Percentiles rank a stretch among this genome's conserved stretches.
Evolutionary conservation across 1,140 invertebrate species (phyloP).

Genomic region (Camponotus floridanus): DNA sequence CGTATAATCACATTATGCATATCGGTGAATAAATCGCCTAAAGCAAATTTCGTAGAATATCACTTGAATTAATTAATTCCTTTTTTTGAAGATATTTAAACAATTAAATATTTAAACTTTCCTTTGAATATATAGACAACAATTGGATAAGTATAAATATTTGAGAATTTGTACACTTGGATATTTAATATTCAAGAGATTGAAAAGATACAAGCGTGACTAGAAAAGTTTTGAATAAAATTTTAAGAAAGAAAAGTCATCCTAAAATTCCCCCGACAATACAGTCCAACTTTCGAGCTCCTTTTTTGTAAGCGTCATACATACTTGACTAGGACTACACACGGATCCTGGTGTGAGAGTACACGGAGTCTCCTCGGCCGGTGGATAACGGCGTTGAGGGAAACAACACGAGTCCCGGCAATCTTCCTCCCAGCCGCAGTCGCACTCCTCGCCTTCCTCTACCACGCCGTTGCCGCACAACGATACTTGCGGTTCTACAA

Average conservation of each 20-base stretch:
- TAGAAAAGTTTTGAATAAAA: slow-evolving; percentile 18
- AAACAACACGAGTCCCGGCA: slow-evolving; percentile 97
- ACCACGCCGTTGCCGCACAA: slow-evolving; percentile 99
- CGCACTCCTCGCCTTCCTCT: slow-evolving; percentile 98
- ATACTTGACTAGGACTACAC: slow-evolving; percentile 94
- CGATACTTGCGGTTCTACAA: slow-evolving; percentile 93
- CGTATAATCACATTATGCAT: slow-evolving; percentile 26
- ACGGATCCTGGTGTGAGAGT: slow-evolving; percentile 91
- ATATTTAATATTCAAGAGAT: slow-evolving; percentile 44
- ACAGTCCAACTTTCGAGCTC: slow-evolving; percentile 4
- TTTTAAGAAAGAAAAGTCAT: slow-evolving; percentile 21
- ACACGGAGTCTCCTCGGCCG: slow-evolving; percentile 92
- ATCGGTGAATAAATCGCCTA: background rate
- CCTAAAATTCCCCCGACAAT: slow-evolving; percentile 47
- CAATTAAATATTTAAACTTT: background rate
- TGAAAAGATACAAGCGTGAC: slow-evolving; percentile 27
- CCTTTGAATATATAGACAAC: background rate
- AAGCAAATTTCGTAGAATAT: slow-evolving; percentile 11
- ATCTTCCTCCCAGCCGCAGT: slow-evolving; percentile 99
- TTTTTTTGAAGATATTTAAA: background rate
- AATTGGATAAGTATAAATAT: background rate
- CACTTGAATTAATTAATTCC: slow-evolving; percentile 2
- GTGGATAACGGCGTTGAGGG: slow-evolving; percentile 93
- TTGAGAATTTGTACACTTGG: slow-evolving; percentile 9
- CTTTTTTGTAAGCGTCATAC: slow-evolving; percentile 52